Evolutionary conservation across 2,113 vertebrate species (phyloP).

Genomic region (Scortum barcoo): DNA sequence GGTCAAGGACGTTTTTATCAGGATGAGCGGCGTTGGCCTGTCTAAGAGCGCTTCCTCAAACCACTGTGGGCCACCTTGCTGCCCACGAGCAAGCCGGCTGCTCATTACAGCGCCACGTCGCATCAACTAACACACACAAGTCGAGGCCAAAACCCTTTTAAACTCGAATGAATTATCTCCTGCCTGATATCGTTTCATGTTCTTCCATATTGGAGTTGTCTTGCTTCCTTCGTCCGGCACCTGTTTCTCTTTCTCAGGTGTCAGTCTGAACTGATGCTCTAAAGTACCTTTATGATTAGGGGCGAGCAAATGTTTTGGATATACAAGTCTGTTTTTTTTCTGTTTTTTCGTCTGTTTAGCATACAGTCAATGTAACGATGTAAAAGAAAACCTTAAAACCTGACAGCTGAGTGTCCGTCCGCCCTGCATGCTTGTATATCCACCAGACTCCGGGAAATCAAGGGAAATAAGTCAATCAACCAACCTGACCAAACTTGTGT

Average conservation of each 20-base stretch:
- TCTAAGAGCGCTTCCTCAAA: neutral
- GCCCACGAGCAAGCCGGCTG: neutral
- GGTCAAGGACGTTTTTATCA: conserved; percentile 22
- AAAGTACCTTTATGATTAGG: neutral
- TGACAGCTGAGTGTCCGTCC: neutral
- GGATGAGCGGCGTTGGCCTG: neutral
- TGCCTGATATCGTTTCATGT: no score
- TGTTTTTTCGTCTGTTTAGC: no score
- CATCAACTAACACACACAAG: neutral
- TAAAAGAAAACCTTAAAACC: neutral
- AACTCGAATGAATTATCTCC: neutral
- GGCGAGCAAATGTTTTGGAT: no score
- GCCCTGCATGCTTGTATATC: neutral
- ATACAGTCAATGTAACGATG: no score
- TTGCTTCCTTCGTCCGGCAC: neutral
- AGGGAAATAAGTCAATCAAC: neutral
- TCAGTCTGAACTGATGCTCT: neutral
- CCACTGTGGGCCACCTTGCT: neutral
- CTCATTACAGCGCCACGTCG: neutral
- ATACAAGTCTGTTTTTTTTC: no score
- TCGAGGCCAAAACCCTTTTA: neutral
- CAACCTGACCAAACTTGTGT: neutral
- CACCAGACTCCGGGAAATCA: neutral
- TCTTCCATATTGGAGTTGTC: no score
- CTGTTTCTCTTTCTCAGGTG: neutral